Base-by-base conservation (phyloP, 2,888 invertebrate genomes). In the Cephus rjabovi region DNA sequence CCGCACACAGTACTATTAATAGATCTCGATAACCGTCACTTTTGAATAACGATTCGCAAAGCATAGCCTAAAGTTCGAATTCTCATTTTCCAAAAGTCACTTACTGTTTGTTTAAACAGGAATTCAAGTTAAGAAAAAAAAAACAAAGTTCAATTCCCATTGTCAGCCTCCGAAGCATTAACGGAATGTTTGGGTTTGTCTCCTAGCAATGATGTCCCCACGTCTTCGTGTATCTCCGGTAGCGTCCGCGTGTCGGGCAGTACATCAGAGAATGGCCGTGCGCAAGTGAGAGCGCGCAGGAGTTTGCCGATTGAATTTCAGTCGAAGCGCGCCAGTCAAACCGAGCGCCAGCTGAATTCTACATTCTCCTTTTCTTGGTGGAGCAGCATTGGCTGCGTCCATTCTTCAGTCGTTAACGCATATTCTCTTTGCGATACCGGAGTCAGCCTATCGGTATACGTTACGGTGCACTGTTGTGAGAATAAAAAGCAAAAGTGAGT, bases 251-350 rank as follows among this genome's bases (percentile, higher is more conserved):
- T 56, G 56, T 56, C 56, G 23, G 1, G 1, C 56, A 56, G 56
- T 23, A 56, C 23, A 56, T 56, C 56, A 56, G 56, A 56, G 56
- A 56, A 56, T 56, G 56, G 9, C 23, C 9, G 56, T 23, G 56
- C 23, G 56, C 23, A 23, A 56, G 56, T 23, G 56, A 56, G 56
- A 56, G 80, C 82, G 73, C 82, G 81, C 80, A 76, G 82, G 82
- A 81, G 83, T 81, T 80, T 77, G 79, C 76, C 86, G 86, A 88
- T 87, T 89, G 85, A 88, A 89, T 89, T 89, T 89, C 89, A 89
- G 89, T 89, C 89, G 87, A 86, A 85, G 87, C 87, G 88, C 87
- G 87, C 85, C 88, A 87, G 86, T 83, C 89, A 86, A 79, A 85
- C 87, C 79, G 88, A 85, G 81, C 88, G 85, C 85, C 81, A 82